Percentiles rank a stretch among this genome's conserved stretches.
phyloP scores from a whole-genome alignment of 1,140 invertebrate genomes.

The Chironomus tepperi region DNA sequence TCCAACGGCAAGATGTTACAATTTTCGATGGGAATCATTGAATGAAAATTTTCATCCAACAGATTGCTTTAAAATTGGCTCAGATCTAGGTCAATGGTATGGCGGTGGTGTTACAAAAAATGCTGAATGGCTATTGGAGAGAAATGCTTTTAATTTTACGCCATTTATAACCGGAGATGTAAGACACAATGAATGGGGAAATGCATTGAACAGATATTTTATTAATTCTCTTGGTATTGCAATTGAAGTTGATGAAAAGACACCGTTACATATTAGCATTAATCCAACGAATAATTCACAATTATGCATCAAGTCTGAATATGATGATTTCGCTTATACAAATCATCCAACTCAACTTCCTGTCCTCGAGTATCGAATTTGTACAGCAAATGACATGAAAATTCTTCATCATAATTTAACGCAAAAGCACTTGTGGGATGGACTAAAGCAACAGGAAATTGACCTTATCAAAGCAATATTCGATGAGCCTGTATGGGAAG shows the following conservation, averaged over 20 bases:
- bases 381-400: slow-evolving; percentile 68
- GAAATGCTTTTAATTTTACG: slow-evolving; percentile 56
- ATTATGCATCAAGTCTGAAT: slow-evolving; percentile 64
- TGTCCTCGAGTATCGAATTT: slow-evolving; percentile 75
- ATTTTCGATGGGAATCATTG: slow-evolving; percentile 70
- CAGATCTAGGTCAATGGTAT: slow-evolving; percentile 62
- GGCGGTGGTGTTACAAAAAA: slow-evolving; percentile 69
- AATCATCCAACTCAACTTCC: slow-evolving; percentile 54
- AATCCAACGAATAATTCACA: slow-evolving; percentile 52
- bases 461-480: slow-evolving; percentile 63
- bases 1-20: slow-evolving; percentile 61
- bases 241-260: slow-evolving; percentile 63
- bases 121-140: slow-evolving; percentile 70
- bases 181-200: slow-evolving; percentile 68
- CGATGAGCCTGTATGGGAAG: slow-evolving; percentile 76
- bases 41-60: slow-evolving; percentile 52
- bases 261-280: slow-evolving; percentile 69
- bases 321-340: slow-evolving; percentile 67
- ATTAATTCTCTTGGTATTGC: slow-evolving; percentile 76
- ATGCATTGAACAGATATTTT: slow-evolving; percentile 71
- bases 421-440: slow-evolving; percentile 70
- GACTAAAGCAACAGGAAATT: slow-evolving; percentile 63
- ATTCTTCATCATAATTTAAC: slow-evolving; percentile 58
- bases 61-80: slow-evolving; percentile 73
- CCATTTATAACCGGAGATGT: slow-evolving; percentile 76